A percentile compares a stretch with the other conserved stretches of the same genome.
phyloP scores from a whole-genome alignment of 92 coral and sea anemone species.

The Meandrina meandrites region DNA sequence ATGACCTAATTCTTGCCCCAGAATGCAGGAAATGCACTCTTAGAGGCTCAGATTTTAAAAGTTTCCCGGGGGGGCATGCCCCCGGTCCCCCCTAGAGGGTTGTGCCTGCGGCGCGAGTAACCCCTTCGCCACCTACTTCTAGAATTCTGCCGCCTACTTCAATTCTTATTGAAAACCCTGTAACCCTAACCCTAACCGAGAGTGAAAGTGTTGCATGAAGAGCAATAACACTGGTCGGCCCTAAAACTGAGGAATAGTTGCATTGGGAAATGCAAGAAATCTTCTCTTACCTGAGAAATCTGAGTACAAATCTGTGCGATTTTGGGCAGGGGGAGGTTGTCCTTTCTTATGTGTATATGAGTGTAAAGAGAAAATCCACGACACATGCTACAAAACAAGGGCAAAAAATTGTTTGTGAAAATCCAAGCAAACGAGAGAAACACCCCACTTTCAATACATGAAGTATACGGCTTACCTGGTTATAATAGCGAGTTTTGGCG shows the following conservation, averaged over 20 bases:
- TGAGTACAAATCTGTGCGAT: conserved; percentile 86
- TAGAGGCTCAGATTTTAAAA: too few species aligned
- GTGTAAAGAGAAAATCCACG: conserved; percentile 89
- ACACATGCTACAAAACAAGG: conserved; percentile 70
- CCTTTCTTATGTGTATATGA: conserved; percentile 88
- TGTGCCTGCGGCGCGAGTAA: too few species aligned
- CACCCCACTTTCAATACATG: background rate
- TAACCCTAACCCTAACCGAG: too few species aligned
- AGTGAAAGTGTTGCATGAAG: background rate
- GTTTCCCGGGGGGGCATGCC: too few species aligned
- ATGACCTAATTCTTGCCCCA: too few species aligned
- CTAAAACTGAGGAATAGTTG: background rate
- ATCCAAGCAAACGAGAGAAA: background rate
- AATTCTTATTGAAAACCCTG: too few species aligned
- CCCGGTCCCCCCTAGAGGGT: too few species aligned
- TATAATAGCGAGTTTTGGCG: conserved; percentile 94
- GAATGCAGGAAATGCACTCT: too few species aligned
- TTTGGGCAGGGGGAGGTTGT: conserved; percentile 76
- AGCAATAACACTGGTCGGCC: too few species aligned
- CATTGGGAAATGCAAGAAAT: background rate
- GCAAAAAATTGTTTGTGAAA: background rate
- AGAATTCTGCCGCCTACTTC: too few species aligned
- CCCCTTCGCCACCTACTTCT: too few species aligned
- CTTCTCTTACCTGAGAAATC: conserved; percentile 86
- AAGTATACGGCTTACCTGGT: conserved; percentile 68